These are phyloP conservation scores for Cephus spinipes DNA, from an alignment of 2,888 invertebrate species.

Conservation along the genomic window DNA sequence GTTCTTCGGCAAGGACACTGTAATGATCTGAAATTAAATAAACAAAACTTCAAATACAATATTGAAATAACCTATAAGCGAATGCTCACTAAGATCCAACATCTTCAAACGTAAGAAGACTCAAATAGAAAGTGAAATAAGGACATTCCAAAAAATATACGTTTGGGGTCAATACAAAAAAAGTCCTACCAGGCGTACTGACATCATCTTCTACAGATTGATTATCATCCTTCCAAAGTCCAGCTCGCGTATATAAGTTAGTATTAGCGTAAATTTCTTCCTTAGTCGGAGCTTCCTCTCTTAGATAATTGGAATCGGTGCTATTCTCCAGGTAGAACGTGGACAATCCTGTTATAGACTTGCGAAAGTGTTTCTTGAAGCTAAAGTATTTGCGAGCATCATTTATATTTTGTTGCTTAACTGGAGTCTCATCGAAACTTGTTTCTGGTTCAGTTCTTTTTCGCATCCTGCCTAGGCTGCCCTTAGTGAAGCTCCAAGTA, in stretches of 20 bases:
- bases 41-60: not conserved
- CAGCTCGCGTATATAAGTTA: slow-evolving; percentile 41
- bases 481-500: slow-evolving; percentile 64
- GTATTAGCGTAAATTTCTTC: slow-evolving; percentile 44
- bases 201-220: not conserved
- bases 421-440: slow-evolving; percentile 18
- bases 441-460: slow-evolving; percentile 37
- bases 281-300: slow-evolving; percentile 35
- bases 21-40: slow-evolving; percentile 45
- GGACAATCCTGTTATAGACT: slow-evolving; percentile 47
- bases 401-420: slow-evolving; percentile 19
- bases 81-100: not conserved
- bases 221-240: slow-evolving; percentile 26
- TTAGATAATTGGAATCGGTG: slow-evolving; percentile 10
- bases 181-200: slow-evolving; percentile 9
- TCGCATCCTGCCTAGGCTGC: slow-evolving; percentile 57
- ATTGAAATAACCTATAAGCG: no score
- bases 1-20: slow-evolving; percentile 83
- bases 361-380: slow-evolving; percentile 55
- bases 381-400: slow-evolving; percentile 54
- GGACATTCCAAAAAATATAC: no score
- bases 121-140: no score
- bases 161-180: not conserved
- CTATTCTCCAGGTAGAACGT: slow-evolving; percentile 60
- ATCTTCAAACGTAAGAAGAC: no score